A percentile compares a stretch with the other conserved stretches of the same genome.
Evolutionary conservation across 2,888 invertebrate species (phyloP).

Genomic region (Polyommatus iphigenia): DNA sequence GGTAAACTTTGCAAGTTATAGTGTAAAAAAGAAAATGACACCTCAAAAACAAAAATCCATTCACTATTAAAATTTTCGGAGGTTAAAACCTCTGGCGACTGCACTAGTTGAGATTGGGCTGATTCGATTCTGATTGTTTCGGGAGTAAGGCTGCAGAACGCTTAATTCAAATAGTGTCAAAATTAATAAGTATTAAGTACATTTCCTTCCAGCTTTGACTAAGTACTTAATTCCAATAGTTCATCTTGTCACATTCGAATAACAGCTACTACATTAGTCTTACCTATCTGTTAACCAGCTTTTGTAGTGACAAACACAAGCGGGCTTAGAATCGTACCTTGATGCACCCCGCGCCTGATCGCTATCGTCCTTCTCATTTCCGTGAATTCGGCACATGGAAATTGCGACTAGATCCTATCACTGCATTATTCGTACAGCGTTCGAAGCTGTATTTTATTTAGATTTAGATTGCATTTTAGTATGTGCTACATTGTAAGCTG

Average conservation of each 20-base stretch:
- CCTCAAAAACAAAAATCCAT: too few species aligned
- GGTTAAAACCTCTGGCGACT: too few species aligned
- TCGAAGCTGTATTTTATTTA: background rate
- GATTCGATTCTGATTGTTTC: too few species aligned
- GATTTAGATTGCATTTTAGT: background rate
- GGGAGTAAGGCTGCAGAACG: too few species aligned
- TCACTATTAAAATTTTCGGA: too few species aligned
- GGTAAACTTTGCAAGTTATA: too few species aligned
- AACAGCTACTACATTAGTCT: background rate
- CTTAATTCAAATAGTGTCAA: too few species aligned
- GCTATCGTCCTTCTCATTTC: conserved; percentile 61
- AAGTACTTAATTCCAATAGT: too few species aligned
- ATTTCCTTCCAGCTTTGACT: too few species aligned
- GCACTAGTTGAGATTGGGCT: too few species aligned
- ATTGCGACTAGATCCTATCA: conserved; percentile 50
- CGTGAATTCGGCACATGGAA: conserved; percentile 63
- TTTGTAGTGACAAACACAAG: background rate
- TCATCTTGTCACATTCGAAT: background rate
- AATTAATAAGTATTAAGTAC: too few species aligned
- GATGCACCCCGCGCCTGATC: conserved; percentile 18
- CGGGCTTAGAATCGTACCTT: background rate
- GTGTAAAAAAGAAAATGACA: too few species aligned
- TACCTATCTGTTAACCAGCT: background rate
- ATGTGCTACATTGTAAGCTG: background rate
- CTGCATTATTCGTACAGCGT: conserved; percentile 24